A percentile compares a stretch with the other conserved stretches of the same genome.
phyloP scores from a whole-genome alignment of 1,140 invertebrate species.

The Luehdorfia chinensis region DNA sequence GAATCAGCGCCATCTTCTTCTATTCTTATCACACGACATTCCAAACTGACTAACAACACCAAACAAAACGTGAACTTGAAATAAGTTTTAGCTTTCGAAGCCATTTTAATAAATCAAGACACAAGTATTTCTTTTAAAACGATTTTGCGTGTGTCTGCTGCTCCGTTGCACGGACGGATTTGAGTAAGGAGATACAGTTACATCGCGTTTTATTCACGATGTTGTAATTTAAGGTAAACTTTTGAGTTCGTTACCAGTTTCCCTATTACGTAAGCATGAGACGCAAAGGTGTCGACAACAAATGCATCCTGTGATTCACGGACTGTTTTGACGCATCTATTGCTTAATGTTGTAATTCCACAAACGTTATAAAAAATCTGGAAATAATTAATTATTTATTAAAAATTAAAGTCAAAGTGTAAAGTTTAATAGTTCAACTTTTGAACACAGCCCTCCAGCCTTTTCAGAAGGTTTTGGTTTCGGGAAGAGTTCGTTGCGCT shows the following conservation, averaged over 20 bases:
- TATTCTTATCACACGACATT: slow-evolving; percentile 13
- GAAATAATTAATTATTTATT: too few species aligned
- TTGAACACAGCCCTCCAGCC: too few species aligned
- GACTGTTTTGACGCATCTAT: background rate
- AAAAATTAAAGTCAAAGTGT: too few species aligned
- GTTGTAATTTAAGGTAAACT: background rate
- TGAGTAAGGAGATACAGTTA: background rate
- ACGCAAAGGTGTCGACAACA: background rate
- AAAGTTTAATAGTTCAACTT: too few species aligned
- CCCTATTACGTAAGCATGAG: slow-evolving; percentile 2
- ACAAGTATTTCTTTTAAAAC: background rate
- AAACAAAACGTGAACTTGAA: slow-evolving; percentile 5
- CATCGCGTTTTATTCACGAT: background rate
- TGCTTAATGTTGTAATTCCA: slow-evolving; percentile 2
- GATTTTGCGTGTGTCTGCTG: background rate
- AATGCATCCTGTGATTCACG: background rate
- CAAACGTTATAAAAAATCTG: background rate
- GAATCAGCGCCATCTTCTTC: background rate
- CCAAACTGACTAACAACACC: background rate
- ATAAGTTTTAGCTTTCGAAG: background rate
- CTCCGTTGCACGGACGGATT: background rate
- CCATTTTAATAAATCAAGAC: background rate
- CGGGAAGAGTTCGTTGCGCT: too few species aligned
- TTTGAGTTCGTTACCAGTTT: background rate
- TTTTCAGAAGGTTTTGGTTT: too few species aligned